These are phyloP conservation scores for Galerucella calmariensis DNA, from an alignment of 2,888 invertebrate genomes.

Conservation along the genomic window DNA sequence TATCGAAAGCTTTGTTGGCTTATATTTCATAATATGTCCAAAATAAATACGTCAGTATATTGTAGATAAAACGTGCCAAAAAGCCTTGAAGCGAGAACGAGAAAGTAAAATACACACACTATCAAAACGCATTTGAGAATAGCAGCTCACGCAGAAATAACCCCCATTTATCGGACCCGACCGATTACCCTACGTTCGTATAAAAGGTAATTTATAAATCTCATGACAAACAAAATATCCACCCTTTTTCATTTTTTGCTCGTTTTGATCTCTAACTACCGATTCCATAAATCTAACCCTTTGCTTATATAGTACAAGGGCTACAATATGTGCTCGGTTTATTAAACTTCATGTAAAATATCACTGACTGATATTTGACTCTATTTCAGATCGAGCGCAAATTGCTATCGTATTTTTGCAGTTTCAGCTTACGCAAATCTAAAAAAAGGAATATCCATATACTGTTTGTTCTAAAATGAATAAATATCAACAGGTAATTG, in stretches of 20 bases:
- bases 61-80: slow-evolving; percentile 25
- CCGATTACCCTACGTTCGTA: slow-evolving; percentile 33
- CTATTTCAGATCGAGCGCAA: neutral
- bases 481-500: too few species aligned
- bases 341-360: neutral
- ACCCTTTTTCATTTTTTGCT: slow-evolving; percentile 40
- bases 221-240: slow-evolving; percentile 42
- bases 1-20: neutral
- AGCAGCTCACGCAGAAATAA: slow-evolving; percentile 19
- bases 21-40: slow-evolving; percentile 5
- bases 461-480: too few species aligned
- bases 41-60: neutral
- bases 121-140: slow-evolving; percentile 25
- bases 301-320: slow-evolving; percentile 7
- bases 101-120: slow-evolving; percentile 27
- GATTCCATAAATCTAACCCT: slow-evolving; percentile 41
- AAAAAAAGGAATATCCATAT: too few species aligned
- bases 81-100: slow-evolving; percentile 12
- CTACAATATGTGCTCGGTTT: neutral
- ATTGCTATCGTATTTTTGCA: neutral
- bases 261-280: slow-evolving; percentile 31
- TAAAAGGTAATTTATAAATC: slow-evolving; percentile 43
- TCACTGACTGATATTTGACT: neutral
- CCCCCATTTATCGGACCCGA: slow-evolving; percentile 33
- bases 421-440: too few species aligned